Evolutionary conservation across 2,113 vertebrate species (phyloP), one percentile per base, ranked within the genome.

Genomic region (Mus pahari): DNA sequence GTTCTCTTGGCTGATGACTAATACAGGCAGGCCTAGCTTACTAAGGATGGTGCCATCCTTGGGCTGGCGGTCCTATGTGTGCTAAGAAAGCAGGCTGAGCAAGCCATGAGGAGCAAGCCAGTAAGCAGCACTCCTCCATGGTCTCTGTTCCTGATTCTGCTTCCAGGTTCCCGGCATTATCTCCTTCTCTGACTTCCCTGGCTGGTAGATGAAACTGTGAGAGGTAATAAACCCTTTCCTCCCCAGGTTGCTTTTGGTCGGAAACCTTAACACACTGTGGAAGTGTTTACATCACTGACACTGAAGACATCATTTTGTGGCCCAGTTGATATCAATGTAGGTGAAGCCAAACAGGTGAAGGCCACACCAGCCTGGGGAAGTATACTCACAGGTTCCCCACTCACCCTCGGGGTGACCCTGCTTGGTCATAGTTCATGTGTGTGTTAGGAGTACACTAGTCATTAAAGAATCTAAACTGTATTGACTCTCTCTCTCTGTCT

Each of bases 321-420:
- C 50, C 81, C 75, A 31, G 33, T 60, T 68, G 73, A 22, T 89
- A 36, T 16, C 31, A 19, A 31, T 60, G 11, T 45, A 36, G 31
- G 84, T 92, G 58, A 74, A 95, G 45, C n/a, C 93, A 74, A 90
- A 36, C 58, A 53, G 42, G n/a, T 88, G 92, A 90, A 79, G 77
- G 68, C 75, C 86, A 73, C n/a, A 86, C 24, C 53, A 12, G 94
- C 53, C n/a, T 26, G 93, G 55, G 58, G 86, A 89, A 73, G 26
- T 24, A 14, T 1, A 28, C 31, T 94, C 74, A 42, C 2, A 75
- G 55, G 78, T 74, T 87, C 71, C 77, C 9, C 0, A 74, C 36
- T 55, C 17, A 14, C 55, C 62, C 24, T 31, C 26, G 12, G 1
- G 2, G 4, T 75, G 31, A n/a, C 28, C 62, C 36, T 28, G 4